phyloP scores from a whole-genome alignment of 2,113 vertebrate genomes.

The Cheilinus undulatus region DNA sequence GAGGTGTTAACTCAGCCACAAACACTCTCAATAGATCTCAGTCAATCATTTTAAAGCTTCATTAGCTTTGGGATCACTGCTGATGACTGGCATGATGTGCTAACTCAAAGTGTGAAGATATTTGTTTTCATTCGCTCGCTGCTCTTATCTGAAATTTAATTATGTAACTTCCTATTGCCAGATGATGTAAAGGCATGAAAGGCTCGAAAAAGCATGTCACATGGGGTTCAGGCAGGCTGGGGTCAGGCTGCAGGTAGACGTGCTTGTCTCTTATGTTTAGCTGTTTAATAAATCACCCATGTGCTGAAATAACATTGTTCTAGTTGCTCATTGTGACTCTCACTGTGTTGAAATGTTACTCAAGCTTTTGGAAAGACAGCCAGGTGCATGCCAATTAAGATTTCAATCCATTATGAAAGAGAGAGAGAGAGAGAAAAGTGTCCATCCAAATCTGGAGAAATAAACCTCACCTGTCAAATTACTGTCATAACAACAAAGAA shows the following conservation, averaged over 20 bases:
- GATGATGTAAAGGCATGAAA: slow-evolving; percentile 55
- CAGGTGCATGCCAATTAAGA: slow-evolving; percentile 1
- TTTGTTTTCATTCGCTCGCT: slow-evolving; percentile 27
- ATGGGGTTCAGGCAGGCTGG: slow-evolving; percentile 26
- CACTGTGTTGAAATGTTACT: slow-evolving; percentile 5
- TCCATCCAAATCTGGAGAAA: neutral
- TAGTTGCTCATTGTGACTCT: slow-evolving; percentile 1
- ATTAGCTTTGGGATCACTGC: slow-evolving; percentile 35
- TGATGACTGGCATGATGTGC: slow-evolving; percentile 14
- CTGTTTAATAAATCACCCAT: slow-evolving; percentile 44
- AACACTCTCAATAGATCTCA: neutral
- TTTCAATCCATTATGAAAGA: neutral
- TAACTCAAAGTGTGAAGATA: slow-evolving; percentile 8
- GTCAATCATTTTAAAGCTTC: slow-evolving; percentile 36
- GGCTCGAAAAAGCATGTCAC: slow-evolving; percentile 13
- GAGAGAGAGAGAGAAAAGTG: neutral
- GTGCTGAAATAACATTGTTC: slow-evolving; percentile 25
- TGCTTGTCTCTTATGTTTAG: slow-evolving; percentile 48
- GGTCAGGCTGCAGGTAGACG: slow-evolving; percentile 27
- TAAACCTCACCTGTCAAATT: neutral
- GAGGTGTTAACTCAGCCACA: neutral
- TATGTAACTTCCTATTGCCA: slow-evolving; percentile 39
- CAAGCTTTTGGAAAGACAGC: neutral
- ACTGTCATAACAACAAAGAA: neutral
- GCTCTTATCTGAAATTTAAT: slow-evolving; percentile 37